Conservation (phyloP, 2,797 vertebrate species). For the Synanceia verrucosa region DNA sequence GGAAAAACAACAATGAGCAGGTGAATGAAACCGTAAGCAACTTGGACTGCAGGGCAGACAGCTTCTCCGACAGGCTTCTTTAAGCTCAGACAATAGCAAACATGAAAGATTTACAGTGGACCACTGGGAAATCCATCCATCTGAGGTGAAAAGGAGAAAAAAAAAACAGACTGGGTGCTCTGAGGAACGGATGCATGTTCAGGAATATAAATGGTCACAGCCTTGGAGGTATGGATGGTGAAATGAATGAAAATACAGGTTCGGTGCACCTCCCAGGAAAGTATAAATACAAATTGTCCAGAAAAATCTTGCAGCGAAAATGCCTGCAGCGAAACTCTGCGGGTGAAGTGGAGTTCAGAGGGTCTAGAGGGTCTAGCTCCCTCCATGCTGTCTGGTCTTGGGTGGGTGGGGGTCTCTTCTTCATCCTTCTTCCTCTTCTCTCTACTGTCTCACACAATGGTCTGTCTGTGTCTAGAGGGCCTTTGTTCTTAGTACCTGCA, state of each 20-base stretch:
- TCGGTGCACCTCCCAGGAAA: neutral
- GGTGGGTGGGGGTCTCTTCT: neutral
- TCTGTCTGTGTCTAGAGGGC: neutral
- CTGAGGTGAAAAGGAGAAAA: neutral
- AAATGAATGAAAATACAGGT: neutral
- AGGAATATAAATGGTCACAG: neutral
- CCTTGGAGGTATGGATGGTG: neutral
- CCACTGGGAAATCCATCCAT: conserved; percentile 15
- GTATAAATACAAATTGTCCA: neutral
- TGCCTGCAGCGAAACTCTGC: conserved; percentile 53
- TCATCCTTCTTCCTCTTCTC: neutral
- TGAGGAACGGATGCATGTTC: neutral
- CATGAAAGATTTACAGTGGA: conserved; percentile 35
- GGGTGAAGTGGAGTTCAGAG: conserved; percentile 46
- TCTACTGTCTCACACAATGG: neutral
- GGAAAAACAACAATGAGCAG: neutral
- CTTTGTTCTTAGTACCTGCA: neutral
- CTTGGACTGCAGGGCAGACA: neutral
- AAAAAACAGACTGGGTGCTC: neutral
- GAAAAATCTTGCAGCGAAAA: neutral
- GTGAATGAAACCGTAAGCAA: neutral
- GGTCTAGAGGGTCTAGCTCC: conserved; percentile 1
- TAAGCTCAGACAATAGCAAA: conserved; percentile 29
- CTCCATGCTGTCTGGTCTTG: conserved; percentile 2
- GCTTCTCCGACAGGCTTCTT: conserved; percentile 15